Evolutionary conservation across 1,140 invertebrate species (phyloP).

Genomic region (Eurytemora carolleeae): DNA sequence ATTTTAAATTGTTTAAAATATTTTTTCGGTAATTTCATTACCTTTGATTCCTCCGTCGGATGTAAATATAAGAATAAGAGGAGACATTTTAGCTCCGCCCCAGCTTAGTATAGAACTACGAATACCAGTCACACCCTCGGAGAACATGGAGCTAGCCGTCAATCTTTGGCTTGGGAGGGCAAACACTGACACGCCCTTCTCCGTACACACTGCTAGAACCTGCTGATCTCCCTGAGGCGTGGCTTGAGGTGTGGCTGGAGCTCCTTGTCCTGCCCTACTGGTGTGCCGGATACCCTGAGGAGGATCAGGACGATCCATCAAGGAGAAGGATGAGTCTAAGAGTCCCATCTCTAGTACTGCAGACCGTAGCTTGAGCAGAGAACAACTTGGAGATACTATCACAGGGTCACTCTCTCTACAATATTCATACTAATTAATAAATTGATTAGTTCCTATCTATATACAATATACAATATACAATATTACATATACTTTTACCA

Average conservation of each 20-base stretch:
- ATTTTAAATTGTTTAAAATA: too few species aligned
- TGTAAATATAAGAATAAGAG: slow-evolving; percentile 1
- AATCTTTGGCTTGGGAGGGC: slow-evolving; percentile 62
- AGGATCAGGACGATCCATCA: background rate
- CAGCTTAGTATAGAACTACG: background rate
- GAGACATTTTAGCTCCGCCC: background rate
- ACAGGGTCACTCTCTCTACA: background rate
- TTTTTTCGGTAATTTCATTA: too few species aligned
- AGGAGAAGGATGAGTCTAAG: slow-evolving; percentile 43
- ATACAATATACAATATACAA: too few species aligned
- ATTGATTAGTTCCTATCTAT: too few species aligned
- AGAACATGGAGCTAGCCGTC: slow-evolving; percentile 38
- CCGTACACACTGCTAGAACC: slow-evolving; percentile 75
- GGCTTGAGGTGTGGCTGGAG: slow-evolving; percentile 23
- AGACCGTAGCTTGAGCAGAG: slow-evolving; percentile 82
- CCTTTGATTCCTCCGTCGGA: background rate
- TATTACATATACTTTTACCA: too few species aligned
- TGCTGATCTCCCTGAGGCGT: slow-evolving; percentile 56
- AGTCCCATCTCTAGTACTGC: slow-evolving; percentile 81
- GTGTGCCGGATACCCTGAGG: slow-evolving; percentile 1
- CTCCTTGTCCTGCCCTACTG: slow-evolving; percentile 2
- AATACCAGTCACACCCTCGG: slow-evolving; percentile 57
- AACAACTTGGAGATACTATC: slow-evolving; percentile 36
- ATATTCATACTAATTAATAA: background rate
- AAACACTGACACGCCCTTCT: slow-evolving; percentile 83